Conservation (phyloP, 2,797 vertebrate genomes). For the Notamacropus eugenii region DNA sequence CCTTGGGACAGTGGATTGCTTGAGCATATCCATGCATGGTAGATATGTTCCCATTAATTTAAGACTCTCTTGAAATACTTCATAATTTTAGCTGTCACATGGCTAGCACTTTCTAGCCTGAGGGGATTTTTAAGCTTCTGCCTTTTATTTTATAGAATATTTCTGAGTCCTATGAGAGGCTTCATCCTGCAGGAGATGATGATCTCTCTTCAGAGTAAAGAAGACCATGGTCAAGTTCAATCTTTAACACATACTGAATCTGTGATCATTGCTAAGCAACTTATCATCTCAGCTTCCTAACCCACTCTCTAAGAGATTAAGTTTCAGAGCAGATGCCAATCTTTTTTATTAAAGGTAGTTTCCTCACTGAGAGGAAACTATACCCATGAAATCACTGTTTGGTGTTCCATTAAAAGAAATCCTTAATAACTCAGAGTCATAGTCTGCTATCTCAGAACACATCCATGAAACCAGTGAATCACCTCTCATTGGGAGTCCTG, state of each 20-base stretch:
- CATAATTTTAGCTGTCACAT: neutral
- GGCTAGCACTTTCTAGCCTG: neutral
- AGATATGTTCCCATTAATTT: neutral
- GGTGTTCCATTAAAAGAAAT: neutral
- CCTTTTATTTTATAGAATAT: neutral
- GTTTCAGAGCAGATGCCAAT: neutral
- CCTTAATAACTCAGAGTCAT: neutral
- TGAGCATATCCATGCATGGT: neutral
- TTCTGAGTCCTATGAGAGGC: neutral
- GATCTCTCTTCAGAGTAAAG: neutral
- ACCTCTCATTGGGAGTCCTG: slow-evolving; percentile 60
- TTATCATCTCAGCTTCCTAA: neutral
- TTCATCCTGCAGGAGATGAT: neutral
- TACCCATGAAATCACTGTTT: neutral
- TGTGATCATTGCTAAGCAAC: neutral
- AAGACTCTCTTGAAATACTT: slow-evolving; percentile 9
- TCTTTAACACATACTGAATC: neutral
- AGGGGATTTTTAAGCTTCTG: neutral
- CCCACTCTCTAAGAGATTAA: neutral
- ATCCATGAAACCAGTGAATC: slow-evolving; percentile 48
- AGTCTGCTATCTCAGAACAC: neutral
- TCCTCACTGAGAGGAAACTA: neutral
- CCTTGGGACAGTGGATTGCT: neutral
- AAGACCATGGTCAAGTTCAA: neutral
- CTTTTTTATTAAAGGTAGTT: neutral